Conservation (phyloP, 64 coral and sea anemone genomes). For the Montipora capricornis region DNA sequence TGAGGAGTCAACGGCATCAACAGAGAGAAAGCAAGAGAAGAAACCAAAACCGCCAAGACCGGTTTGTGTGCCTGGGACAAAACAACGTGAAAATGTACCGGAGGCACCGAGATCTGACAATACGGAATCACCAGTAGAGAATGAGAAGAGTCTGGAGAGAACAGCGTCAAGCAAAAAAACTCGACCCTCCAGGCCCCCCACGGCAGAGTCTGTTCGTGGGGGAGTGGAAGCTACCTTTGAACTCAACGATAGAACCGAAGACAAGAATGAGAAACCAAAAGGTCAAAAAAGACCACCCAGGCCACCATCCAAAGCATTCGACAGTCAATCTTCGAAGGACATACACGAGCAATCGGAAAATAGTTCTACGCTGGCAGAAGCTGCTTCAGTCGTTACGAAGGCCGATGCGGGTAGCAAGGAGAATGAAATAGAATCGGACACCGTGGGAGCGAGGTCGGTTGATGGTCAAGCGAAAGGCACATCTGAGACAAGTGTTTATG, state of each 20-base stretch:
- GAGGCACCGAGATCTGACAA: constrained; percentile 20
- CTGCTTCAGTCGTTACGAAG: not conserved
- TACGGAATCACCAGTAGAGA: not conserved
- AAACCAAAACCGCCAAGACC: constrained; percentile 42
- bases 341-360: not conserved
- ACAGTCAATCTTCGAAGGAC: not conserved
- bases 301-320: not conserved
- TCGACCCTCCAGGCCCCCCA: constrained; percentile 61
- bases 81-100: not conserved
- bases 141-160: not conserved
- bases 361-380: not conserved
- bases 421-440: no score
- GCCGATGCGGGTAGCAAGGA: not conserved
- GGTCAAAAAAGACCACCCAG: constrained; percentile 1
- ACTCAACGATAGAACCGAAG: not conserved
- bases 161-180: constrained; percentile 56
- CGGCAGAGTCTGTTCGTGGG: not conserved
- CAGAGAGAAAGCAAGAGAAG: constrained; percentile 4
- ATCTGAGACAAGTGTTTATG: no score
- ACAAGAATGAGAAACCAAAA: not conserved
- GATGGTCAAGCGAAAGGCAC: no score
- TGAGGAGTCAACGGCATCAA: not conserved
- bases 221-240: constrained; percentile 3
- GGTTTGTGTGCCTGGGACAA: constrained; percentile 31
- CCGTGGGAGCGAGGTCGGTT: no score